phyloP scores from a whole-genome alignment of 2,888 invertebrate species.

The Lottia gigantea region DNA sequence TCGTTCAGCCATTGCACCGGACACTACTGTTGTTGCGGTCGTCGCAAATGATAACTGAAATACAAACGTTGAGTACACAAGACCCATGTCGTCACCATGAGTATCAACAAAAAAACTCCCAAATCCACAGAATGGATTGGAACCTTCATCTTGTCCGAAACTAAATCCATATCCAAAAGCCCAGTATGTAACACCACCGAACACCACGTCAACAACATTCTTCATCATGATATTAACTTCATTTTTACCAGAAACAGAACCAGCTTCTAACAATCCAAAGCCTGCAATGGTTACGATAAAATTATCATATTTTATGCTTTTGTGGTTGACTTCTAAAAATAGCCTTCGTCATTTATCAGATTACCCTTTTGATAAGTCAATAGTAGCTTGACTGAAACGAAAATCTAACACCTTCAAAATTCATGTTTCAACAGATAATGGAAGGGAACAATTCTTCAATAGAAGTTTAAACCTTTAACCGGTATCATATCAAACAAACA shows the following conservation, averaged over 20 bases:
- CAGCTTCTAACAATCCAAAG: slow-evolving; percentile 93
- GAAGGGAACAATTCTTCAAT: too few species aligned
- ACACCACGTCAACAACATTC: slow-evolving; percentile 91
- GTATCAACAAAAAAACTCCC: slow-evolving; percentile 83
- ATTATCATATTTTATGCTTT: too few species aligned
- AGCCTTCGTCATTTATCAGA: too few species aligned
- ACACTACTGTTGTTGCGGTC: slow-evolving; percentile 65
- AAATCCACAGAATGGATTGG: slow-evolving; percentile 84
- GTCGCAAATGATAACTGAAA: slow-evolving; percentile 64
- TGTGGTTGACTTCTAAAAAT: too few species aligned
- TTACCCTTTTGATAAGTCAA: too few species aligned
- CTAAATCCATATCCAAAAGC: slow-evolving; percentile 92
- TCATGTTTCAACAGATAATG: too few species aligned
- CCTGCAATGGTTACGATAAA: slow-evolving; percentile 72
- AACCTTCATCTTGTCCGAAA: slow-evolving; percentile 74
- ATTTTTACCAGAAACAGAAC: slow-evolving; percentile 82
- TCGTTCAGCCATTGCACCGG: slow-evolving; percentile 65
- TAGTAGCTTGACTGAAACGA: too few species aligned
- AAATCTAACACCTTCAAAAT: too few species aligned
- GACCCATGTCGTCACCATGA: slow-evolving; percentile 62
- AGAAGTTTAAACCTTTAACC: too few species aligned
- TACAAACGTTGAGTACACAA: slow-evolving; percentile 53
- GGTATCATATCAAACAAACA: too few species aligned
- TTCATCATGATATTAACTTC: slow-evolving; percentile 99
- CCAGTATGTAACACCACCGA: slow-evolving; percentile 96